These are phyloP conservation scores for Leptura quadrifasciata DNA, from an alignment of 2,888 invertebrate species.

Conservation along the genomic window DNA sequence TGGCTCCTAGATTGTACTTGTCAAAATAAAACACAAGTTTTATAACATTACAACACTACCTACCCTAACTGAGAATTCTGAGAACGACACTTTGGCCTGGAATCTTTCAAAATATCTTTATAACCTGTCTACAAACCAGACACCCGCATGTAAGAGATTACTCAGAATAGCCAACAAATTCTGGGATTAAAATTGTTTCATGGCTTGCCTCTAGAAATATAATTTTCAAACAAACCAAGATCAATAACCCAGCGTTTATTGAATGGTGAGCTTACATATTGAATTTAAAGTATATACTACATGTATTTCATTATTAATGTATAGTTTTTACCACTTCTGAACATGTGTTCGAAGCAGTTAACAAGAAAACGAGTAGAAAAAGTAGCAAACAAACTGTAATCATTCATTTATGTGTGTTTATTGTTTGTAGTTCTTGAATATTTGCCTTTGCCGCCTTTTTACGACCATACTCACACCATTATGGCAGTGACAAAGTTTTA, in stretches of 20 bases:
- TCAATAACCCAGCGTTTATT: slow-evolving; percentile 34
- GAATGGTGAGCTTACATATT: slow-evolving; percentile 12
- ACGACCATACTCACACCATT: slow-evolving; percentile 1
- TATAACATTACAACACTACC: slow-evolving; percentile 11
- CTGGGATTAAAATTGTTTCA: neutral
- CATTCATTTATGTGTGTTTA: slow-evolving; percentile 14
- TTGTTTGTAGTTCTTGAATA: slow-evolving; percentile 22
- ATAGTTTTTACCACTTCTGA: slow-evolving; percentile 30
- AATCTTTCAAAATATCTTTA: slow-evolving; percentile 3
- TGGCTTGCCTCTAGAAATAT: neutral
- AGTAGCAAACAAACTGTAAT: slow-evolving; percentile 20
- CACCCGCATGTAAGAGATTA: neutral
- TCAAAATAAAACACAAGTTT: neutral
- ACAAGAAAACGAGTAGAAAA: slow-evolving; percentile 16
- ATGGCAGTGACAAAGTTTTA: neutral
- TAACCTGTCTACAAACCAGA: neutral
- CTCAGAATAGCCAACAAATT: slow-evolving; percentile 2
- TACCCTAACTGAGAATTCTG: slow-evolving; percentile 10
- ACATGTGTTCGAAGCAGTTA: slow-evolving; percentile 37
- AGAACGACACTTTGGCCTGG: neutral
- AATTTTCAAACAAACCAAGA: slow-evolving; percentile 13
- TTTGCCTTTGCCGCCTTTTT: slow-evolving; percentile 3
- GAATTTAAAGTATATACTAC: slow-evolving; percentile 14
- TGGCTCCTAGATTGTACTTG: neutral
- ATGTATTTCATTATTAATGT: slow-evolving; percentile 13